Evolutionary conservation across 2,113 vertebrate genomes (phyloP), one percentile per base, ranked within the genome.

Genomic region (Stigmatopora nigra): DNA sequence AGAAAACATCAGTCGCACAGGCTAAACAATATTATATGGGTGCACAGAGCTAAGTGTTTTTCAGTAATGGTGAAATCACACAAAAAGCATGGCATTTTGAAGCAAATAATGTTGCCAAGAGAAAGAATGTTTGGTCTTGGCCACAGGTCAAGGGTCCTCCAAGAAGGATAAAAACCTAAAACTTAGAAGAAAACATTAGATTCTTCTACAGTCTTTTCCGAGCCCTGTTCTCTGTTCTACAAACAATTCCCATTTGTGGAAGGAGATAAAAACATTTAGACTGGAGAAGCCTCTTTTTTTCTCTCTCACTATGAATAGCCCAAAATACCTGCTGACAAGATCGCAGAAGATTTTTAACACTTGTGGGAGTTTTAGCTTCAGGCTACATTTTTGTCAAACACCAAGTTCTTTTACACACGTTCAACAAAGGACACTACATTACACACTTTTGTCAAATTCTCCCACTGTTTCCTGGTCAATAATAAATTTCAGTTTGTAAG

Each of bases 1-100:
- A 47, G 35, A 49, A 14, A 31, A 48, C 59, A 71, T 53, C 69
- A 78, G 82, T 82, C 67, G 76, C 70, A 71, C 78, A 67, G 38
- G 38, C 38, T 41, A 41, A 41, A 41, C 38, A 41, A 10, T 41
- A 41, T 7, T 31, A 31, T 31, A 31, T 31, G 25, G 25, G 3
- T 31, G 25, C 25, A 31, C 25, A 31, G 20, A 13, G 12, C 5
- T 55, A 1, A 55, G 52, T 38, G 9, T 36, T 14, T 58, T 7
- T 7, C 1, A 7, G 7, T 9, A 4, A 15, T 35, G 12, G 12
- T 38, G 35, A 38, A n/a, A 59, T 59, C 35, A 9, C 36, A 59
- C n/a, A 35, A 61, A 69, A 80, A 78, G 76, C 77, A 69, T 46
- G 3, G 56, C 56, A 36, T 35, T 57, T 15, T 14, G 55, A 2